Base-by-base conservation (phyloP, 1,140 invertebrate genomes). In the Dufourea novaeangliae region DNA sequence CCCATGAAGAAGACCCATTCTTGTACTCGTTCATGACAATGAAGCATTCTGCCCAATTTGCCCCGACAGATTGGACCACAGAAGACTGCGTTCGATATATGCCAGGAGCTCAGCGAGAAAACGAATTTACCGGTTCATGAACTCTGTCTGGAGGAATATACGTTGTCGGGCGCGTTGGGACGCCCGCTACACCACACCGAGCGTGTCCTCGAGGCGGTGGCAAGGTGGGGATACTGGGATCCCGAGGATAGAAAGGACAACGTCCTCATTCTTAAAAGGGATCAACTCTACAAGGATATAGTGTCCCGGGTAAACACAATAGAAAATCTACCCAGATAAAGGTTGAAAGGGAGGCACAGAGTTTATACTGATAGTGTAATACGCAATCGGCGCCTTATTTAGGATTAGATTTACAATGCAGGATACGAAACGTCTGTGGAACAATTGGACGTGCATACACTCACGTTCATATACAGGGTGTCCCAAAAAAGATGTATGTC, bases 201-300 rank as follows among this genome's bases (percentile, higher is more conserved):
- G 85, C 94, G 95, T 70, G 95, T 98, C 14, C 92, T 97, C 12
- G 94, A 95, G 76, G 93, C 94, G 5, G 94, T 94, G 0, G 92
- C 95, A 8, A 93, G 95, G 54, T 98, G 97, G 97, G 95, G 96
- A 0, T 96, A 96, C 79, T 98, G 97, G 97, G 95, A 97, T 56
- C 94, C 96, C 61, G 93, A 94, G 5, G 96, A 97, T 89, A 93
- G 96, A 22, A 97, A 96, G 89, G 94, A 97, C 82, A 97, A 97
- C 86, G 95, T 95, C 85, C 91, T 98, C 17, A 91, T 97, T n/a
- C 90, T 97, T 10, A 95, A 92, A 69, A 90, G 90, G 25, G 94
- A 94, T 78, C 90, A 87, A 6, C 54, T 94, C 1, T 94, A 94
- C 75, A 92, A 92, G 41, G 91, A 94, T 68, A 91, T 94, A 54